Conservation (phyloP, 2,113 vertebrate genomes). For the Mus musculus region DNA sequence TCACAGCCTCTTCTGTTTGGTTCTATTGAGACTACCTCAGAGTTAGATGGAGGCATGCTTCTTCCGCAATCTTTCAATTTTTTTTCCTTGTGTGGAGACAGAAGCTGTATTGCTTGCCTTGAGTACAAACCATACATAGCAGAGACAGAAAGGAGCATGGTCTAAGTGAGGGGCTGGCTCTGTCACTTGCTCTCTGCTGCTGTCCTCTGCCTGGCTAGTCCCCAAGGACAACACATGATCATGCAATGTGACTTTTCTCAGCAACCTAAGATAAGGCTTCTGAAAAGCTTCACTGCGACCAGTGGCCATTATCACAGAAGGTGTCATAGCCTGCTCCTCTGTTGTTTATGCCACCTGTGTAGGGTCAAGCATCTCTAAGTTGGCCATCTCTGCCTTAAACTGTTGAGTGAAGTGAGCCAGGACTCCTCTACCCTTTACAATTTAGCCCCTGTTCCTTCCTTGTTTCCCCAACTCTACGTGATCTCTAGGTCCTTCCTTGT, state of each 20-base stretch:
- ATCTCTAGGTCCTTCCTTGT: not conserved
- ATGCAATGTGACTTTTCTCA: not conserved
- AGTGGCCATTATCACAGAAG: not conserved
- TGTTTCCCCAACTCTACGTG: too few species aligned
- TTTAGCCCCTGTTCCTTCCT: not conserved
- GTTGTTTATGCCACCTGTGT: not conserved
- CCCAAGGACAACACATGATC: not conserved
- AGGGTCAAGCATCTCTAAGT: not conserved
- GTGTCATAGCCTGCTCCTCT: not conserved
- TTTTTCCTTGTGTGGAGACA: not conserved
- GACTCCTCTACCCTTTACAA: not conserved
- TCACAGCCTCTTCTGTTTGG: not conserved
- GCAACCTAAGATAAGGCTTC: not conserved
- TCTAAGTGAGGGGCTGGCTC: not conserved
- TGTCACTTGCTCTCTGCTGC: not conserved
- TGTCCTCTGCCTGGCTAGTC: not conserved
- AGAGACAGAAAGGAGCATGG: not conserved
- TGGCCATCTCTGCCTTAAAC: not conserved
- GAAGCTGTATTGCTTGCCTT: not conserved
- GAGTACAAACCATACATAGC: not conserved
- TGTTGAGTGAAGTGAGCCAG: not conserved
- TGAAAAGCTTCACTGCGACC: slow-evolving; percentile 24
- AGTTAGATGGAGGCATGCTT: not conserved
- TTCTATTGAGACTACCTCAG: not conserved
- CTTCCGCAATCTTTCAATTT: not conserved